Evolutionary conservation across 2,888 invertebrate species (phyloP), one percentile per base, ranked within the genome.

Genomic region (Rotaria macrura): DNA sequence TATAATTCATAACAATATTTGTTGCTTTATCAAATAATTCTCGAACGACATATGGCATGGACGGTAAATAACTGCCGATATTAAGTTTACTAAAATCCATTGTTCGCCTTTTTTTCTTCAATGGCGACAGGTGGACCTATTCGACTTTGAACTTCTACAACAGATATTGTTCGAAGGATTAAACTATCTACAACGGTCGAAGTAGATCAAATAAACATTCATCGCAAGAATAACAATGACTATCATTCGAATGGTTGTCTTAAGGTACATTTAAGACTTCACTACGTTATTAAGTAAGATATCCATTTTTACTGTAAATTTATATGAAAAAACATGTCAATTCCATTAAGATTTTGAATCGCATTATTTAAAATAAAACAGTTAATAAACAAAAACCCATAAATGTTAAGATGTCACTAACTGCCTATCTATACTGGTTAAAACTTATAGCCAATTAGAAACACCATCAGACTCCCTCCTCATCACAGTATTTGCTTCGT

Each of bases 1-100:
- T 97, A 92, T 98, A 99, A 92, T 99, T 99, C 98, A 99, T 98
- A 86, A 99, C 98, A 89, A 99, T 97, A 92, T 99, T 99, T 89
- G 99, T 98, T 49, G 43, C 79, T 79, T 79, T 79, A 79, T 79
- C 79, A 79, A 43, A 40, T 23, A 79, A n/a, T 79, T 79, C 79
- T 79, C 79, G 38, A 25, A 79, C 79, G 14, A 10, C 12, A 43
- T 79, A 79, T 25, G 79, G 79, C 79, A 79, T 79, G 40, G 79
- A 17, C 10, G 79, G 79, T 25, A 79, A 14, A 79, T 79, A 79
- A 43, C 79, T 79, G 10, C 79, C 14, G 4, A 79, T 7, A 43
- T 79, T 79, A 25, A 79, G 0, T 79, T 79, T 79, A 79, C n/a
- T 79, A 34, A 79, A 43, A 43, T 79, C 79, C 79, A 79, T 79